phyloP scores from a whole-genome alignment of 2,797 vertebrate species.

The Hoplostethus atlanticus region DNA sequence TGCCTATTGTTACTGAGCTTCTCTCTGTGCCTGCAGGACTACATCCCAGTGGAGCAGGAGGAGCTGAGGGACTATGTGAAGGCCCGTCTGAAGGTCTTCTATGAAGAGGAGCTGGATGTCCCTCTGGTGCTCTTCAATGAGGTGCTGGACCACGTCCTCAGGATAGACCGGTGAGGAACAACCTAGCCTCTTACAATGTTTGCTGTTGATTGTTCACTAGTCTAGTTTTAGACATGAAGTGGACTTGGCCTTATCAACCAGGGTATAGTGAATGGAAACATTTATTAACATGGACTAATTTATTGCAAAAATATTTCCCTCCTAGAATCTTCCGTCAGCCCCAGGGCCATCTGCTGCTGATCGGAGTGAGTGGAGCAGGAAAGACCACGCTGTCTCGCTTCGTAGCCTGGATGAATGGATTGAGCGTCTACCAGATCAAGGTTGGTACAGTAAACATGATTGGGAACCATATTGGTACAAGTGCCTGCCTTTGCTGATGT shows the following conservation, averaged over 20 bases:
- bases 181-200: not conserved
- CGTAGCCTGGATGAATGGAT: constrained; percentile 99
- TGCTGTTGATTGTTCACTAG: not conserved
- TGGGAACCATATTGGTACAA: not conserved
- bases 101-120: constrained; percentile 98
- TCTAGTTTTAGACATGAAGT: not conserved
- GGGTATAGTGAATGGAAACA: too few species aligned
- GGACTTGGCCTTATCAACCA: not conserved
- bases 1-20: not conserved
- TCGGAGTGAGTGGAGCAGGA: constrained; percentile 97
- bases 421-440: constrained; percentile 99
- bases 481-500: not conserved
- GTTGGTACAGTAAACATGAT: constrained; percentile 70
- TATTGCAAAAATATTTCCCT: constrained; percentile 7
- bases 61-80: constrained; percentile 98
- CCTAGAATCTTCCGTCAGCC: constrained; percentile 98
- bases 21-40: constrained; percentile 86
- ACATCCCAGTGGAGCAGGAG: constrained; percentile 98
- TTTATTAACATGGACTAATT: not conserved
- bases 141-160: constrained; percentile 96
- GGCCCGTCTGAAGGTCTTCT: constrained; percentile 98
- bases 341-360: constrained; percentile 97
- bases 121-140: constrained; percentile 98
- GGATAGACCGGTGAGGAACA: constrained; percentile 92
- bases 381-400: constrained; percentile 98